phyloP scores from a whole-genome alignment of 2,113 vertebrate species.

The Hydropotes inermis region DNA sequence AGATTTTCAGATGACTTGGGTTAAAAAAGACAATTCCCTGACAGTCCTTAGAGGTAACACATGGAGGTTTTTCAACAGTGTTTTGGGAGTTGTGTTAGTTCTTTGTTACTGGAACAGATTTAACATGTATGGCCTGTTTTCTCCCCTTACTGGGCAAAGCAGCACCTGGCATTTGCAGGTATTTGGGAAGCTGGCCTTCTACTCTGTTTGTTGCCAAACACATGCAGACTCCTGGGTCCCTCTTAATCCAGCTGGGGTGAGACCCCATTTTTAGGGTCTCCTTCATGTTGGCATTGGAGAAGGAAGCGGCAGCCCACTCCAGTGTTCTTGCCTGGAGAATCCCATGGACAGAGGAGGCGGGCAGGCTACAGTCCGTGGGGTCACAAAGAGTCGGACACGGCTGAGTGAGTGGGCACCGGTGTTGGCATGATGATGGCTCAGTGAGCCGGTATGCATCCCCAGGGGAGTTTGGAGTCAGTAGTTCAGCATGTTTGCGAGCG shows the following conservation, averaged over 20 bases:
- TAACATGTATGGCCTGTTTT: background rate
- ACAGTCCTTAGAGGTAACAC: background rate
- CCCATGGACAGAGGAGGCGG: background rate
- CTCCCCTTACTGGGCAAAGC: background rate
- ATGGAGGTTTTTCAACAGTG: background rate
- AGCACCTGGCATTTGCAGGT: background rate
- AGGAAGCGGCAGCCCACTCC: background rate
- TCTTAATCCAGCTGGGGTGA: background rate
- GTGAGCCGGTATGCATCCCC: background rate
- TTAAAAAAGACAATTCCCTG: background rate
- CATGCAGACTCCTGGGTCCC: rapidly evolving
- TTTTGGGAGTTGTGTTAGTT: background rate
- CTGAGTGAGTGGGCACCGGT: background rate
- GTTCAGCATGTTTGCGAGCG: background rate
- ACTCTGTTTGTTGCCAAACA: background rate
- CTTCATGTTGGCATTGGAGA: background rate
- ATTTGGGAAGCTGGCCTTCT: background rate
- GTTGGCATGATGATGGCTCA: background rate
- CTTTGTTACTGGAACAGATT: background rate
- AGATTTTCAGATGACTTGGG: background rate
- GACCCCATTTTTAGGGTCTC: background rate
- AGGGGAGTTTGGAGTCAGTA: background rate
- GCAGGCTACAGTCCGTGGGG: background rate
- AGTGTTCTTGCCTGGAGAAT: background rate
- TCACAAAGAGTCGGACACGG: background rate